Conservation (phyloP, 2,888 invertebrate genomes). For the Osedax fenrisi region DNA sequence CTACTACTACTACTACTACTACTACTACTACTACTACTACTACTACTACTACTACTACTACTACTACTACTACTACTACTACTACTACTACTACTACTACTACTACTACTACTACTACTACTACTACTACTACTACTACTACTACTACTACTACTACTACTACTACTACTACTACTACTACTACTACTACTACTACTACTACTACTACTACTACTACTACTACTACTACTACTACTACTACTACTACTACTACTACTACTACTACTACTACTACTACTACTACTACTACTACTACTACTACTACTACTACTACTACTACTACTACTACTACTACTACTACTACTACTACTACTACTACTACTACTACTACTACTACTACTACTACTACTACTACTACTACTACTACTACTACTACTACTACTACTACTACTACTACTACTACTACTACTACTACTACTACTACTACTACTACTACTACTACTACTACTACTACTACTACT, state of each 20-base stretch:
- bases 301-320: neutral
- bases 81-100: conserved; percentile 1
- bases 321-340: conserved; percentile 4
- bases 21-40: neutral
- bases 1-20: neutral
- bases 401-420: conserved; percentile 4
- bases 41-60: conserved; percentile 6
- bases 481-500: conserved; percentile 3
- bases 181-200: conserved; percentile 3
- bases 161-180: neutral
- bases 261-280: conserved; percentile 11
- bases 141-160: conserved; percentile 2
- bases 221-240: conserved; percentile 11
- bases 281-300: conserved; percentile 4
- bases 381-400: conserved; percentile 4
- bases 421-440: neutral
- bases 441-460: no score
- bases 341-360: conserved; percentile 11
- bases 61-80: conserved; percentile 1
- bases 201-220: neutral
- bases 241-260: conserved; percentile 13
- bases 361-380: neutral
- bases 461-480: conserved; percentile 3
- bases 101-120: conserved; percentile 5
- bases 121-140: conserved; percentile 5